These are phyloP conservation scores for Philaethria dido DNA, from an alignment of 2,888 invertebrate species.

Conservation along the genomic window DNA sequence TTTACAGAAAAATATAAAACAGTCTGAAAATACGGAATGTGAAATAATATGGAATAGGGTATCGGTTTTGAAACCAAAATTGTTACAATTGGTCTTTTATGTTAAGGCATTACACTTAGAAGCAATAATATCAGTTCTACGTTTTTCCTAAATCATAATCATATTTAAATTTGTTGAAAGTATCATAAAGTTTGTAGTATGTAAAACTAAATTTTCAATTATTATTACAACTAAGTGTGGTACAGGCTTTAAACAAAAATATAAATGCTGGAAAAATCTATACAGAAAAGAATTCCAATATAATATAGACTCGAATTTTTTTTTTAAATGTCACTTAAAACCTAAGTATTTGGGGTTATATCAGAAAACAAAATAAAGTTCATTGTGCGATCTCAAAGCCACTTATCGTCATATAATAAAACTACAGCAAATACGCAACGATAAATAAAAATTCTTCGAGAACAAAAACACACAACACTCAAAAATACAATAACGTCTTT, in stretches of 20 bases:
- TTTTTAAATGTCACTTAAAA: slow-evolving; percentile 3
- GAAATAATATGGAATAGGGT: slow-evolving; percentile 50
- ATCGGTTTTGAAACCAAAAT: slow-evolving; percentile 31
- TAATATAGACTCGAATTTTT: neutral
- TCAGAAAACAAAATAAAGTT: slow-evolving; percentile 1
- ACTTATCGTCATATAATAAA: slow-evolving; percentile 34
- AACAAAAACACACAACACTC: slow-evolving; percentile 51
- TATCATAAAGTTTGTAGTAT: neutral
- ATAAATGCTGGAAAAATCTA: slow-evolving; percentile 6
- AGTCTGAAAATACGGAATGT: slow-evolving; percentile 69
- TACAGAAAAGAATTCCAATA: neutral
- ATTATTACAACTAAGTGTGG: slow-evolving; percentile 11
- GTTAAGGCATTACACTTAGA: slow-evolving; percentile 11
- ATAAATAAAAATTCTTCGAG: slow-evolving; percentile 48
- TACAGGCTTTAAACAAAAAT: neutral
- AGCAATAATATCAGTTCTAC: neutral
- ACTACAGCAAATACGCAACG: slow-evolving; percentile 46
- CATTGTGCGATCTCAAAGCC: slow-evolving; percentile 22
- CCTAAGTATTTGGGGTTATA: slow-evolving; percentile 2
- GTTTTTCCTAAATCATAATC: too few species aligned
- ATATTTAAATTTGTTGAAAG: neutral
- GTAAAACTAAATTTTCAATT: neutral
- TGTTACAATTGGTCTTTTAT: slow-evolving; percentile 34
- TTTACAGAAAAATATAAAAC: slow-evolving; percentile 44
- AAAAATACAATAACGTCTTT: slow-evolving; percentile 43